These are phyloP conservation scores for Rattus rattus DNA, from an alignment of 2,113 vertebrate species.

Conservation along the genomic window DNA sequence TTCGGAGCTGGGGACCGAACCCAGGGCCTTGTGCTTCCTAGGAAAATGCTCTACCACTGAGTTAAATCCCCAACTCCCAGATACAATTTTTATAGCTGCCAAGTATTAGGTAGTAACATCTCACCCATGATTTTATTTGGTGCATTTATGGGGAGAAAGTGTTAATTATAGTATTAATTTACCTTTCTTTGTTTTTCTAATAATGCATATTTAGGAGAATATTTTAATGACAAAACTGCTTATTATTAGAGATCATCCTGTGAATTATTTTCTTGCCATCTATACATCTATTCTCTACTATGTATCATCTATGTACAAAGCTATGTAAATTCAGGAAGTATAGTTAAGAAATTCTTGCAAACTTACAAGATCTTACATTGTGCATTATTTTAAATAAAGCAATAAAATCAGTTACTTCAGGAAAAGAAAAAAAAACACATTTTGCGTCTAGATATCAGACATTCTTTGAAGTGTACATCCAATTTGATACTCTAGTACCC, in stretches of 20 bases:
- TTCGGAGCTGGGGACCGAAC: too few species aligned
- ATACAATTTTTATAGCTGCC: neutral
- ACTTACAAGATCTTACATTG: neutral
- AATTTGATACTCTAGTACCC: neutral
- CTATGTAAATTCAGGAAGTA: neutral
- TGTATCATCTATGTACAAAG: neutral
- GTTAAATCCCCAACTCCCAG: too few species aligned
- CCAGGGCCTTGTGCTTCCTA: too few species aligned
- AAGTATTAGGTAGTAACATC: neutral
- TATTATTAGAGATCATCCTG: neutral
- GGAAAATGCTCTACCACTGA: too few species aligned
- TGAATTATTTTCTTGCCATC: neutral
- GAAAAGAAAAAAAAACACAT: neutral
- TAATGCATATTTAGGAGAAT: neutral
- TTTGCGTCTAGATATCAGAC: neutral
- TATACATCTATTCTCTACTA: neutral
- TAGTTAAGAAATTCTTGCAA: conserved; percentile 8
- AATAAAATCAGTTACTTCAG: neutral
- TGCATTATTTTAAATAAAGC: neutral
- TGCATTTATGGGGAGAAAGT: neutral
- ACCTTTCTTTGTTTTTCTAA: neutral
- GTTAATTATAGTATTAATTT: neutral
- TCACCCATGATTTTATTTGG: neutral
- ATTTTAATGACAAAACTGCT: neutral
- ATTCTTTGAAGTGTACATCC: neutral